These are phyloP conservation scores for Heteromurus nitidus DNA, from an alignment of 2,888 invertebrate species.

Conservation along the genomic window DNA sequence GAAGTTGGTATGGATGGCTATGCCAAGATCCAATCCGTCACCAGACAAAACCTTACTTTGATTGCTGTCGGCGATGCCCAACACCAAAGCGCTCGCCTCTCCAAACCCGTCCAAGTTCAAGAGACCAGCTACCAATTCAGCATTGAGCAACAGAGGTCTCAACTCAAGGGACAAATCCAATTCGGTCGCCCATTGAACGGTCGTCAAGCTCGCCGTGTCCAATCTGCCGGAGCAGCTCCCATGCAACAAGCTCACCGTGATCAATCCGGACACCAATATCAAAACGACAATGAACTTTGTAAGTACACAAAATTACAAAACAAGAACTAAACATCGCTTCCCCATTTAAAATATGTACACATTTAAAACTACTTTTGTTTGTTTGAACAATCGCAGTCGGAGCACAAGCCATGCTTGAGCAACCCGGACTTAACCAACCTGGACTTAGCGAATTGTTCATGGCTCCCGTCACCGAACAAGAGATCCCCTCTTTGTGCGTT, in stretches of 20 bases:
- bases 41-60: conserved; percentile 37
- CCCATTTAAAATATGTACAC: not conserved
- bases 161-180: conserved; percentile 57
- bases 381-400: conserved; percentile 14
- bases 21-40: conserved; percentile 36
- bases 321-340: not conserved
- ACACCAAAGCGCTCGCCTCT: conserved; percentile 26
- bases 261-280: not conserved
- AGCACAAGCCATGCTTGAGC: conserved; percentile 40
- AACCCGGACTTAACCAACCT: conserved; percentile 36
- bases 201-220: conserved; percentile 28
- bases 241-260: conserved; percentile 32
- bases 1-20: conserved; percentile 1
- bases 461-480: conserved; percentile 22
- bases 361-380: not conserved
- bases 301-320: not conserved
- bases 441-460: conserved; percentile 35
- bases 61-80: conserved; percentile 31
- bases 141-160: conserved; percentile 54
- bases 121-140: conserved; percentile 58
- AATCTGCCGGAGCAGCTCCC: conserved; percentile 1
- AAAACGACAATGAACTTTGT: conserved; percentile 15
- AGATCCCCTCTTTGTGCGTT: conserved; percentile 25
- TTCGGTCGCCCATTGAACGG: conserved; percentile 31
- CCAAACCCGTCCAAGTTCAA: conserved; percentile 26